Base-by-base conservation (phyloP, 1,140 invertebrate species). In the Onthophagus taurus region DNA sequence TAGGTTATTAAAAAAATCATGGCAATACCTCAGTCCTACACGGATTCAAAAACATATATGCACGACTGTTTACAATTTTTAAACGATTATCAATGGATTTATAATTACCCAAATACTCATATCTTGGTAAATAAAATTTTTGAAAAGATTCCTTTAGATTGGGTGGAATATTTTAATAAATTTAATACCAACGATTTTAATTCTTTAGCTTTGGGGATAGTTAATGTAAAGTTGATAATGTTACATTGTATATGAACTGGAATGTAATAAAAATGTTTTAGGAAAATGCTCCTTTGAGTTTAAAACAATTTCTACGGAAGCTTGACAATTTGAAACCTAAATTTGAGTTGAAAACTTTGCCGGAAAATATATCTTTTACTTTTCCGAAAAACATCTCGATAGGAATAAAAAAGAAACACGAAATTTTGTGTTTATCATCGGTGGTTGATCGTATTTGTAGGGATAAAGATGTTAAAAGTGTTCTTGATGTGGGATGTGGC, bases 401-500 rank as follows among this genome's bases (percentile, higher is more conserved):
- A 30, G 71, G 67, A 44, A 12, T 39, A 1, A 86, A 86, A 51
- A 86, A 86, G 53, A 68, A 72, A 49, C 77, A 84, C 39, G 83
- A 86, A 70, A 80, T 85, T 43, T 42, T 71, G 8, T 59, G 71
- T 48, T 63, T 85, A 14, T 70, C 77, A 4, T 56, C 72, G 20
- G 63, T 79, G 44, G 71, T 85, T 21, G 57, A 73, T 39, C 42
- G 63, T 9, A 55, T 77, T 26, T 83, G 79, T 50, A 42, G 60
- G 31, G 47, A 68, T 33, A 37, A 60, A 14, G 58, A 65, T 7
- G 69, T 77, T 51, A 53, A 68, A 45, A 65, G 74, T n/a, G 69
- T 89, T 31, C 66, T 90, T 4, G 88, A 90, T 68, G 71, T 89
- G 52, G 88, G 87, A n/a, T 75, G 81, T 29, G 88, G 87, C 21